A percentile compares a stretch with the other conserved stretches of the same genome.
Evolutionary conservation across 53 echinoderm and acorn worm genomes (phyloP).

Genomic region (Actinopyga echinites): DNA sequence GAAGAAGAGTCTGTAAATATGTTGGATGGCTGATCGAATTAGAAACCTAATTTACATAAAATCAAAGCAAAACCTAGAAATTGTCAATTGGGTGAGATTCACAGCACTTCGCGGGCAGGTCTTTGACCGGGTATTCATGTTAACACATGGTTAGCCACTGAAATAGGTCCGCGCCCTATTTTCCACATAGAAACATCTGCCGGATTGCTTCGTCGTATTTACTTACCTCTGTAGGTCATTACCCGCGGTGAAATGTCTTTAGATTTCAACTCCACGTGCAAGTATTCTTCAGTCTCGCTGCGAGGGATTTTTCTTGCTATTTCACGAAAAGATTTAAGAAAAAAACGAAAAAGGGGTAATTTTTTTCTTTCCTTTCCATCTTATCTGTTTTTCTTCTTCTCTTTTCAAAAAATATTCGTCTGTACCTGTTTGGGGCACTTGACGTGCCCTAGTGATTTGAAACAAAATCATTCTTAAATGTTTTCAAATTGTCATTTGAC

Average conservation of each 20-base stretch:
- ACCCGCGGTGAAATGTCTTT: slow-evolving; percentile 34
- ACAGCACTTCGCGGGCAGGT: background rate
- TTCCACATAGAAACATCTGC: slow-evolving; percentile 33
- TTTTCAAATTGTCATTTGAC: too few species aligned
- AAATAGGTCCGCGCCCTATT: slow-evolving; percentile 35
- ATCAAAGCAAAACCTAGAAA: too few species aligned
- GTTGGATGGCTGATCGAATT: too few species aligned
- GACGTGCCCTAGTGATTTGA: too few species aligned
- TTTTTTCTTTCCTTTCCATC: background rate
- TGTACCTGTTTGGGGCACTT: too few species aligned
- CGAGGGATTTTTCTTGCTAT: slow-evolving; percentile 27
- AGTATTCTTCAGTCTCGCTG: slow-evolving; percentile 4
- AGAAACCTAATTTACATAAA: too few species aligned
- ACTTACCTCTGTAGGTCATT: slow-evolving; percentile 25
- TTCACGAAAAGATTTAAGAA: background rate
- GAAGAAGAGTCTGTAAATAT: too few species aligned
- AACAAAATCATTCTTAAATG: too few species aligned
- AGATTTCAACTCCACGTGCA: slow-evolving; percentile 20
- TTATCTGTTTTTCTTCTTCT: background rate
- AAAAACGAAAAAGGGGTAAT: background rate
- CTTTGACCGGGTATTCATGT: slow-evolving; percentile 29
- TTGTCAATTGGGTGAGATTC: too few species aligned
- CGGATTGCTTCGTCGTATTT: slow-evolving; percentile 19
- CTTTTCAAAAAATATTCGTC: too few species aligned
- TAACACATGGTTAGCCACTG: slow-evolving; percentile 6